Conservation (phyloP, 2,888 invertebrate genomes). For the Eurytoma adleriae region DNA sequence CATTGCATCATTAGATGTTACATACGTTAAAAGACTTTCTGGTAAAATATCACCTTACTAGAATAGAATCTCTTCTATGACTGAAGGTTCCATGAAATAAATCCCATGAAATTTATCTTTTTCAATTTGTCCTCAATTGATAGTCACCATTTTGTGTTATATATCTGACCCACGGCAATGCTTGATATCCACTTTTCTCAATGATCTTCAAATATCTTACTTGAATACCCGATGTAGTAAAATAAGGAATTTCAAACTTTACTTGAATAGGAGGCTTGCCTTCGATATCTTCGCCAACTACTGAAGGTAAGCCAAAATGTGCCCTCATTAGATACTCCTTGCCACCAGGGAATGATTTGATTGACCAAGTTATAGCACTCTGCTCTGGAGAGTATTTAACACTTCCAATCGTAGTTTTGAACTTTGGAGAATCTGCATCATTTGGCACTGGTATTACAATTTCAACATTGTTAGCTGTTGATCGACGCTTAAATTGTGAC, state of each 20-base stretch:
- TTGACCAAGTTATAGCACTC: slow-evolving; percentile 97
- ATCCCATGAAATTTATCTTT: slow-evolving; percentile 30
- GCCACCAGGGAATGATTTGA: slow-evolving; percentile 98
- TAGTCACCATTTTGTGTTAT: slow-evolving; percentile 99
- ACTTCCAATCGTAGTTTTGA: slow-evolving; percentile 97
- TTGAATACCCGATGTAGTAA: slow-evolving; percentile 99
- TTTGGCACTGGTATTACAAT: slow-evolving; percentile 97
- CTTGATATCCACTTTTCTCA: slow-evolving; percentile 99
- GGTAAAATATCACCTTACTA: slow-evolving; percentile 27
- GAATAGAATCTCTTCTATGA: slow-evolving; percentile 23
- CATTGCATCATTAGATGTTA: slow-evolving; percentile 3
- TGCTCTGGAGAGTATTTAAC: slow-evolving; percentile 98
- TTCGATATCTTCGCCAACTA: slow-evolving; percentile 94
- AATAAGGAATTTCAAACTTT: slow-evolving; percentile 99
- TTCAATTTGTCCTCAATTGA: slow-evolving; percentile 92
- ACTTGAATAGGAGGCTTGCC: slow-evolving; percentile 99
- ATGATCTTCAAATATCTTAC: slow-evolving; percentile 97
- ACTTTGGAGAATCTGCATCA: slow-evolving; percentile 99
- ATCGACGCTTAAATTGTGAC: slow-evolving; percentile 97
- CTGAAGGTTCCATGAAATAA: slow-evolving; percentile 24
- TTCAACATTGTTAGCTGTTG: slow-evolving; percentile 99
- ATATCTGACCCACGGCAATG: slow-evolving; percentile 99
- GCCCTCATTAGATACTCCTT: slow-evolving; percentile 99
- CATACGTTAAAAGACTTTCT: slow-evolving; percentile 29
- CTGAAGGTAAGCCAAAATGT: slow-evolving; percentile 97